Conservation (phyloP, 2,113 vertebrate species). For the Vombatus ursinus region DNA sequence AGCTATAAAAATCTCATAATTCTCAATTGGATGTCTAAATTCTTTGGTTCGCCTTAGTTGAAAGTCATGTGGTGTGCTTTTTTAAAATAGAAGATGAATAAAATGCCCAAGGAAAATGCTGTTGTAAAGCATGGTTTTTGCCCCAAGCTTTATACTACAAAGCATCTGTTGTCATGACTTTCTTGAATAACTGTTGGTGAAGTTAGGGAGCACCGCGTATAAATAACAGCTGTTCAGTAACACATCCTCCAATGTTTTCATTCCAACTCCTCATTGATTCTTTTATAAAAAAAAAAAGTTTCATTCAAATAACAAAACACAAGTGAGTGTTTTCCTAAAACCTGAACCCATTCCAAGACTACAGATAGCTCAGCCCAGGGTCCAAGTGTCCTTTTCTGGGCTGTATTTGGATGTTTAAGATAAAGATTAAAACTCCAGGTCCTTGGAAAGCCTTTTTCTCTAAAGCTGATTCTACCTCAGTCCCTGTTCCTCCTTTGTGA, state of each 20-base stretch:
- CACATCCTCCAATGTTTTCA: conserved; percentile 38
- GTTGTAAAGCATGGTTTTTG: conserved; percentile 2
- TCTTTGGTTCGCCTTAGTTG: neutral
- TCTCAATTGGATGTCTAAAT: neutral
- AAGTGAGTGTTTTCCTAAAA: neutral
- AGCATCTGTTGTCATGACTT: conserved; percentile 34
- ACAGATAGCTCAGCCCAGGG: neutral
- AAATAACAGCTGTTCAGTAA: conserved; percentile 57
- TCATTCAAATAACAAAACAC: conserved; percentile 4
- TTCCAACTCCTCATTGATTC: conserved; percentile 2
- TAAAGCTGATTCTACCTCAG: neutral
- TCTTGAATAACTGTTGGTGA: conserved; percentile 61
- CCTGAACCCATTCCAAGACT: neutral
- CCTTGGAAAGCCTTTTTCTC: neutral
- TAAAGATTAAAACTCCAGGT: neutral
- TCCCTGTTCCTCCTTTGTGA: neutral
- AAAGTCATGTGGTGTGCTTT: neutral
- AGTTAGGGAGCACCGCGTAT: conserved; percentile 37
- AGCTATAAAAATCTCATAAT: neutral
- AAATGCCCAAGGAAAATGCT: conserved; percentile 9
- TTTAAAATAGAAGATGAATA: conserved; percentile 18
- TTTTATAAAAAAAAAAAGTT: neutral
- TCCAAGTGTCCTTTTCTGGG: neutral
- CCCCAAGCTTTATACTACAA: conserved; percentile 30
- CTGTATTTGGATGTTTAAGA: neutral